Percentiles rank a stretch among this genome's conserved stretches.
Conservation (phyloP, 1,140 invertebrate genomes). For the Drosophila kanapiae region DNA sequence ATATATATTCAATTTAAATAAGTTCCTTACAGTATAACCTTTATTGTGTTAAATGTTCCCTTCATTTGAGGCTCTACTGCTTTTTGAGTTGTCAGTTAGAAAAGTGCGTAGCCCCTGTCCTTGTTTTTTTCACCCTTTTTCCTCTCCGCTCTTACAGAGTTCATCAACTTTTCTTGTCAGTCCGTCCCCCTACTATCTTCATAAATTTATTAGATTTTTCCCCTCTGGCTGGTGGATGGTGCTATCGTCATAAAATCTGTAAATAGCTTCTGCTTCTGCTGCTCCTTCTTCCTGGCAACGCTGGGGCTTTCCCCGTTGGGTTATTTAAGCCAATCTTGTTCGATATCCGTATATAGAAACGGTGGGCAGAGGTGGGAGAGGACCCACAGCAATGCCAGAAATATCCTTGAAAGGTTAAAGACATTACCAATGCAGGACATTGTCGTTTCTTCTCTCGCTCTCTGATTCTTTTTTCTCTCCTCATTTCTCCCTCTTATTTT, state of each 20-base stretch:
- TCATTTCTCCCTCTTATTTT: slow-evolving; percentile 5
- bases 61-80: slow-evolving; percentile 1
- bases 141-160: slow-evolving; percentile 40
- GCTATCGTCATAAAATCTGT: slow-evolving; percentile 73
- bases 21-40: background rate
- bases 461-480: background rate
- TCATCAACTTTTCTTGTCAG: slow-evolving; percentile 69
- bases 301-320: slow-evolving; percentile 23
- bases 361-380: background rate
- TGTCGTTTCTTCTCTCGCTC: slow-evolving; percentile 15
- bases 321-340: slow-evolving; percentile 46
- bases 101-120: slow-evolving; percentile 44
- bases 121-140: slow-evolving; percentile 15
- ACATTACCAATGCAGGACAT: slow-evolving; percentile 76
- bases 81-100: slow-evolving; percentile 5
- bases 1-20: background rate
- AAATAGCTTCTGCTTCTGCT: slow-evolving; percentile 48
- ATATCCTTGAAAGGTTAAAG: slow-evolving; percentile 84
- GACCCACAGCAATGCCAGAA: slow-evolving; percentile 58
- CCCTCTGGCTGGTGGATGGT: slow-evolving; percentile 44
- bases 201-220: slow-evolving; percentile 77
- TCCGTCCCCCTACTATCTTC: slow-evolving; percentile 15
- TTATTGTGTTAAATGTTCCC: rapidly evolving
- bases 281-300: background rate
- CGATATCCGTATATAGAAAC: slow-evolving; percentile 32